Base-by-base conservation (phyloP, 2,888 invertebrate genomes). In the Pandemis heparana region DNA sequence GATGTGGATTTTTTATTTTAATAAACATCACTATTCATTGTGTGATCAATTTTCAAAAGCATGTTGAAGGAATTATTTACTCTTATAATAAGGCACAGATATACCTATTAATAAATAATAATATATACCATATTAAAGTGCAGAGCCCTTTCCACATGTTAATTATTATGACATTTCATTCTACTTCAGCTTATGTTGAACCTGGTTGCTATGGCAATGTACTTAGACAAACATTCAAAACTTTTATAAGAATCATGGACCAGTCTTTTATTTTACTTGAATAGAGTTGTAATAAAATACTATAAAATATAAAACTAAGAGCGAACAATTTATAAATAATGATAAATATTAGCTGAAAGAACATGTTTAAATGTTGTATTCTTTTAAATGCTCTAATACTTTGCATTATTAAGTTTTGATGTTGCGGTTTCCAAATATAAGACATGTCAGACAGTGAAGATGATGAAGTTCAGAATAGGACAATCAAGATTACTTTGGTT, bases 401-500 rank as follows among this genome's bases (percentile, higher is more conserved):
- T 56, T 39, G 7, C 23, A 5, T 9, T 10, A 43, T n/a, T 43
- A 66, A 46, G 51, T 70, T 51, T 32, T 71, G 74, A 53, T 66
- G 41, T 48, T 41, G 38, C 53, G 18, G 12, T 53, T 61, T 62
- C 16, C 3, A 59, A 51, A 60, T 18, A 51, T 67, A 41, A 56
- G 39, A 18, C 12, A 97, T 97, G 97, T 96, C 96, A 73, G 96
- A 96, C 87, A 95, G 95, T 77, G 96, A 96, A 81, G 96, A 96
- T 79, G 96, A 96, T 75, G 93, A 92, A 77, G 84, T 92, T 76
- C 87, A 92, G 77, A 95, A 95, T 81, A 96, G 95, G 88, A 96
- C 96, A 83, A 89, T 97, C 79, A 98, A 97, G 92, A 95, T 98
- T 81, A 96, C 97, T 63, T 92, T 98, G 77, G 95, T 98, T 80